A percentile compares a stretch with the other conserved stretches of the same genome.
phyloP scores from a whole-genome alignment of 2,888 invertebrate genomes.

The Caenorhabditis uteleia region DNA sequence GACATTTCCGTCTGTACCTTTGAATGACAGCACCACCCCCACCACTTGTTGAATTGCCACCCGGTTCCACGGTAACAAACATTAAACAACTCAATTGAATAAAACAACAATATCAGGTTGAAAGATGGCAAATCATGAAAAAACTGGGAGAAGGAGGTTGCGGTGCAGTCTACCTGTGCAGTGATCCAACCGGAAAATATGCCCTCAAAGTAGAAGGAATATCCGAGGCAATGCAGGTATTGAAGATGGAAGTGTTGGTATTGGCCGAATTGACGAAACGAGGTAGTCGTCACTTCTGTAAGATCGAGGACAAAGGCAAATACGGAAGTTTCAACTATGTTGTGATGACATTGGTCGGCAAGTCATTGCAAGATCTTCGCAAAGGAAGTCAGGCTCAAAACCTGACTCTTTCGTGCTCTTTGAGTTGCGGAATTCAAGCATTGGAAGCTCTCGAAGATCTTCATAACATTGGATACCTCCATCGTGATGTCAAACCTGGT shows the following conservation, averaged over 20 bases:
- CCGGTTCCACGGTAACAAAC: constrained; percentile 43
- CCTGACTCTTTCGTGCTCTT: constrained; percentile 43
- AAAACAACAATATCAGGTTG: constrained; percentile 36
- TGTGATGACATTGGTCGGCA: constrained; percentile 66
- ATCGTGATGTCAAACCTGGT: constrained; percentile 53
- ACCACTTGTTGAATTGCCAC: constrained; percentile 56
- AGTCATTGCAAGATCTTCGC: constrained; percentile 51
- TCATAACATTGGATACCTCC: constrained; percentile 62
- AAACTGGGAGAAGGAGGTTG: constrained; percentile 66
- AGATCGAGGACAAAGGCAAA: constrained; percentile 66
- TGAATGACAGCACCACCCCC: constrained; percentile 34
- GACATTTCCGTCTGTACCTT: constrained; percentile 1
- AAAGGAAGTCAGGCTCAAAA: constrained; percentile 42
- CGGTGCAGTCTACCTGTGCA: constrained; percentile 59
- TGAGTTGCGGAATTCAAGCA: constrained; percentile 47
- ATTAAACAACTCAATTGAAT: background rate
- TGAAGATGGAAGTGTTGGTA: constrained; percentile 67
- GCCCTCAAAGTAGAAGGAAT: constrained; percentile 62
- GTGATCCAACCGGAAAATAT: constrained; percentile 57
- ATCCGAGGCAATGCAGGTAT: constrained; percentile 60
- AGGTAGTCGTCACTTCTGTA: constrained; percentile 65
- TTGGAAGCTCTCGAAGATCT: constrained; percentile 59
- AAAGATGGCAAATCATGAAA: constrained; percentile 61
- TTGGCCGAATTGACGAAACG: constrained; percentile 59
- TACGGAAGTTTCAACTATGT: constrained; percentile 64